A percentile compares a stretch with the other conserved stretches of the same genome.
Evolutionary conservation across 2,113 vertebrate genomes (phyloP).

Genomic region (Menura novaehollandiae): DNA sequence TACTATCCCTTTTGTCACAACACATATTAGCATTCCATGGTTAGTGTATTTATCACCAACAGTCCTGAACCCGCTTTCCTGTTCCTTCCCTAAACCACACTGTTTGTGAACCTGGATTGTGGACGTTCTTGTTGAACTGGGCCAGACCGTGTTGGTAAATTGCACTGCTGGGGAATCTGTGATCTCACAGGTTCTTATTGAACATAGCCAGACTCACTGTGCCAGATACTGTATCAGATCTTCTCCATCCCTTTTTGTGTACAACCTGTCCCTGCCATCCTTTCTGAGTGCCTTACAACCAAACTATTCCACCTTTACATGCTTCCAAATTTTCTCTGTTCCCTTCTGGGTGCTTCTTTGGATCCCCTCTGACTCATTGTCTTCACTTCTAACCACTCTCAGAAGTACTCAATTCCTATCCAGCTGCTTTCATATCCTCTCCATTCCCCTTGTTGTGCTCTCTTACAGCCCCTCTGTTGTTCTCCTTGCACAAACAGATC

Average conservation of each 20-base stretch:
- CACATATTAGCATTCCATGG: rapidly evolving
- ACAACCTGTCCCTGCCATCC: too few species aligned
- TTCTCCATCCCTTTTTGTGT: background rate
- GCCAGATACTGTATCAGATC: background rate
- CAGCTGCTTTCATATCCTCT: background rate
- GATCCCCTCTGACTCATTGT: background rate
- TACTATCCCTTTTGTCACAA: background rate
- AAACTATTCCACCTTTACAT: background rate
- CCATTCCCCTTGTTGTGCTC: background rate
- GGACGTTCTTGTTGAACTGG: background rate
- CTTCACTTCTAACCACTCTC: background rate
- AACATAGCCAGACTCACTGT: background rate
- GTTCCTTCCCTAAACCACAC: background rate
- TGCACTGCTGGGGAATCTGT: background rate
- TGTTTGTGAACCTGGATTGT: background rate
- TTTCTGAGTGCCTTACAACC: background rate
- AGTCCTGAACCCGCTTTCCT: background rate
- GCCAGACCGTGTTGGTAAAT: background rate
- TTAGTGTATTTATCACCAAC: background rate
- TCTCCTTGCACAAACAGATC: background rate
- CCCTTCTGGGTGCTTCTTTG: background rate
- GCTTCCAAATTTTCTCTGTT: background rate
- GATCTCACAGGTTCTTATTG: background rate
- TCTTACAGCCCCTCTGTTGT: background rate
- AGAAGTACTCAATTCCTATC: background rate